Base-by-base conservation (phyloP, 2,888 invertebrate species). In the Mesorhabditis belari region DNA sequence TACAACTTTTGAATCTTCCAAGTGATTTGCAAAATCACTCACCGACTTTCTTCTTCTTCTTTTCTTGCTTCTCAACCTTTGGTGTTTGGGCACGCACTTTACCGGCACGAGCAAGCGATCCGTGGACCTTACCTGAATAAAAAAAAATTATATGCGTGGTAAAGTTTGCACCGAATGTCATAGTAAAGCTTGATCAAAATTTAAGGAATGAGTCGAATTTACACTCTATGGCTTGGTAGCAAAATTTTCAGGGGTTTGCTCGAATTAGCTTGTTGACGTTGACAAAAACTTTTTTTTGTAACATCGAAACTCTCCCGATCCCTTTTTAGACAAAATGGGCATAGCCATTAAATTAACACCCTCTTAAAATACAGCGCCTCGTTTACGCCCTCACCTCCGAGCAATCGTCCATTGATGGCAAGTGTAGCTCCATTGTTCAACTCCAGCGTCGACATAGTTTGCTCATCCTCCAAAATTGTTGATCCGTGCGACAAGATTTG, bases 31-130 rank as follows among this genome's bases (percentile, higher is more conserved):
- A 57, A 56, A n/a, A 52, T 9, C 3, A 60, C 68, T 52, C 54
- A n/a, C 75, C 79, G 58, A 73, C 70, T 76, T 76, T 77, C 75
- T 93, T 93, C 88, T 96, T 98, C 83, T 92, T 94, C 86, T 95
- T 96, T 82, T 98, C 96, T 83, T 93, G 92, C 82, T 95, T 95
- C 78, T 98, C 98, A 70, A 87, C 87, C 86, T 98, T 98, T 26
- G 96, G 96, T 21, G 98, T 98, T 85, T 98, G 98, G 71, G 96
- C 96, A 84, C 95, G 95, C 59, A 99, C 98, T 86, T 99, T 99
- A 83, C 98, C 98, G 82, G 98, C 98, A 89, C 98, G 96, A 85
- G 98, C 96, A 81, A 98, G 86, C 70, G 98, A 98, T 81, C 98
- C 98, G 85, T 99, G 98, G 79, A 99, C 98, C 87, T 98, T 98